A percentile compares a stretch with the other conserved stretches of the same genome.
These are phyloP conservation scores for Olivierus martensii DNA, from an alignment of 1,140 invertebrate genomes.

Conservation along the genomic window DNA sequence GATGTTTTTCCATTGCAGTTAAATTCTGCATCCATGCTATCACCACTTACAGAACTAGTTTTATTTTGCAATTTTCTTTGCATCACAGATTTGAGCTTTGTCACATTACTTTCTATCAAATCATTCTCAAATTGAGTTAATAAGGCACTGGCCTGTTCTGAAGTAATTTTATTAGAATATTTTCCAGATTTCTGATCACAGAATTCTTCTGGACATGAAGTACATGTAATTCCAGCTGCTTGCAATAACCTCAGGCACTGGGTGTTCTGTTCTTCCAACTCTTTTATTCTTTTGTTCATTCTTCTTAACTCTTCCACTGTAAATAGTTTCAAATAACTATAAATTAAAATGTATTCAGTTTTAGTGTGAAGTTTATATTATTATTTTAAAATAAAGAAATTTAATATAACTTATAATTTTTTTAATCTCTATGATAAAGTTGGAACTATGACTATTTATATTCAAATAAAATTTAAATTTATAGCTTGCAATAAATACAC, in stretches of 20 bases:
- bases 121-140: background rate
- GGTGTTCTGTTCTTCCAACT: slow-evolving; percentile 22
- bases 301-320: slow-evolving; percentile 23
- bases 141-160: slow-evolving; percentile 10
- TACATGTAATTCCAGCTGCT: slow-evolving; percentile 22
- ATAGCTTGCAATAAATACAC: no score
- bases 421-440: no score
- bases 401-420: no score
- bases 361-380: no score
- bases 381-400: no score
- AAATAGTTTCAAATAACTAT: slow-evolving; percentile 8
- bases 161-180: slow-evolving; percentile 16
- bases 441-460: no score
- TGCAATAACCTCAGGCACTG: slow-evolving; percentile 24
- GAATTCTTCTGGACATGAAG: background rate
- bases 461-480: no score
- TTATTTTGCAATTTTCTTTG: background rate
- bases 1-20: no score
- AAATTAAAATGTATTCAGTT: no score
- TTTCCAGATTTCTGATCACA: slow-evolving; percentile 4
- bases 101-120: no score
- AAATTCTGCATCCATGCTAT: background rate
- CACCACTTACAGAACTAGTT: background rate
- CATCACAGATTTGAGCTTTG: no score
- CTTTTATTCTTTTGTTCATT: slow-evolving; percentile 22